Conservation (phyloP, 2,113 vertebrate species). For the Tragelaphus scriptus region DNA sequence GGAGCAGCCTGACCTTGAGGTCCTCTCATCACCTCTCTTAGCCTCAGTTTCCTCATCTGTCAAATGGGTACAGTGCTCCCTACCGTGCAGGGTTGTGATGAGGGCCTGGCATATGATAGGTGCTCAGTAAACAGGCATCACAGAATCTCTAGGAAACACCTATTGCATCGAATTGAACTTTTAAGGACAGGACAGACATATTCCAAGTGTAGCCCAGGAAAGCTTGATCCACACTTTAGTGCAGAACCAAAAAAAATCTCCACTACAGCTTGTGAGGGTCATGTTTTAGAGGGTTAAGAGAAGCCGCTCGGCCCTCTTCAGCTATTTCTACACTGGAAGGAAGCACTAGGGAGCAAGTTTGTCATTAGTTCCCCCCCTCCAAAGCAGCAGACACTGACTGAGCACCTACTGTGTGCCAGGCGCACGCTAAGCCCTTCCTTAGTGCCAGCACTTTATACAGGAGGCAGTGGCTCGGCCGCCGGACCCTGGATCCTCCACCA, state of each 20-base stretch:
- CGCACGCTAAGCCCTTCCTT: fast-evolving
- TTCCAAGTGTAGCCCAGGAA: not conserved
- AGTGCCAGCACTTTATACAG: not conserved
- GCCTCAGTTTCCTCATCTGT: not conserved
- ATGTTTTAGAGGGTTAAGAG: not conserved
- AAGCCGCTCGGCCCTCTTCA: not conserved
- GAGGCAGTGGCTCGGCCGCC: not conserved
- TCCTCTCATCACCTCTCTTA: not conserved
- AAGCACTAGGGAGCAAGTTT: not conserved
- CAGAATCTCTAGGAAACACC: not conserved
- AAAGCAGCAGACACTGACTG: not conserved
- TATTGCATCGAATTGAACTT: not conserved
- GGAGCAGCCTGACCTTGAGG: not conserved
- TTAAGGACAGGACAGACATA: not conserved
- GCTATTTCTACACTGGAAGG: not conserved
- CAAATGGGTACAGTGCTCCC: not conserved
- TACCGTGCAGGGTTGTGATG: not conserved
- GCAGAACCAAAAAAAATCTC: not conserved
- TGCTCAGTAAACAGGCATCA: not conserved
- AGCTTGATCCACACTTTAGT: not conserved
- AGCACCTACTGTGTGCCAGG: not conserved
- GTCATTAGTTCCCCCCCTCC: not conserved
- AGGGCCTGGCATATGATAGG: not conserved
- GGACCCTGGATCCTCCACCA: not conserved
- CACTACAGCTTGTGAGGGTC: not conserved